Base-by-base conservation (phyloP, 2,113 vertebrate species). In the Todiramphus chloris region DNA sequence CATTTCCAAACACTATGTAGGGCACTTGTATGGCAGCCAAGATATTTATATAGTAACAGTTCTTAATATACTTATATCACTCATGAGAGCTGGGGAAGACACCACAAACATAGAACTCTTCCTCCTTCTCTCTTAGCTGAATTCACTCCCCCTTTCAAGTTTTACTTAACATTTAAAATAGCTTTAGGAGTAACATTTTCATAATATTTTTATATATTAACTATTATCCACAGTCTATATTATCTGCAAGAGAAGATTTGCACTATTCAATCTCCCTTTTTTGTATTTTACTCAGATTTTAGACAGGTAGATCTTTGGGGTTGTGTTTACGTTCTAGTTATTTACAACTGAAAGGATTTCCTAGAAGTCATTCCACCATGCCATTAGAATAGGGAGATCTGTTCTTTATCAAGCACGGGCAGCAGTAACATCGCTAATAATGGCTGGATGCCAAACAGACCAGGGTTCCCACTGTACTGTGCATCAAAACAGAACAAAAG, bases 11-110 rank as follows among this genome's bases (percentile, higher is more conserved):
- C 94, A 93, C 77, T 93, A 95, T 87, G 66, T 87, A 95, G 91
- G 87, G 93, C 87, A 95, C 62, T 96, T 95, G 93, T 95, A 95
- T 91, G 89, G 93, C 81, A 93, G 91, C 94, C 95, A 96, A 93
- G 89, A 44, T 85, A 97, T 79, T 96, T 93, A 95, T 93, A 96
- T 72, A 97, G 94, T 87, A 94, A 95, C 87, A 95, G 74, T 83
- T 93, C 95, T 96, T 96, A 96, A 95, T 91, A 96, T 93, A 97
- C 64, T 89, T 89, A 25, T 15, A 93, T 93, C 89, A 89, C 84
- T 96, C 70, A 87, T 64, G 70, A 96, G 91, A 94, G 80, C 62
- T 91, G 66, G 83, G 94, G 87, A 96, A 97, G 70, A 93, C 87
- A 87, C 89, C 70, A 91, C 55, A 87, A 95, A 89, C 76, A 91